Evolutionary conservation across 2,888 invertebrate species (phyloP), one percentile per base, ranked within the genome.

Genomic region (Onthophagus sagittarius): DNA sequence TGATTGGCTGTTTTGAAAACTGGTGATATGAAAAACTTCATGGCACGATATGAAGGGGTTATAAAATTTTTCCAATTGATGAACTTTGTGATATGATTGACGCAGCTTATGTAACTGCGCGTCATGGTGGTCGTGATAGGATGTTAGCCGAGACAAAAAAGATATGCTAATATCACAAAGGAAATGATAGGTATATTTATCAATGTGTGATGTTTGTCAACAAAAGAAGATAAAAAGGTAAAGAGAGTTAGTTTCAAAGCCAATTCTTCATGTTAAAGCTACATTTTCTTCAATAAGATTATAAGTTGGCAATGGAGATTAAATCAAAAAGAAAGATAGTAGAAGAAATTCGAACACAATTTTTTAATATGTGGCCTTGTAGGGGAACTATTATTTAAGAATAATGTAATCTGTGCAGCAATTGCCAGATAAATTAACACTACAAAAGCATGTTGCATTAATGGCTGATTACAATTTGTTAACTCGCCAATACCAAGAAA

Each of bases 211-310:
- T 62, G 23, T 63, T 62, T 63, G 71, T 71, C 64, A 63, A 71
- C 63, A 71, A 71, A 71, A 63, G 31, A 63, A 64, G 71, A 72
- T 32, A 70, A 72, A 64, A 14, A 69, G 69, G 69, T 75, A 75
- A 71, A 77, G 62, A 73, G 73, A 72, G 14, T 23, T 78, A 62
- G 78, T 78, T 71, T 71, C 73, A 23, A 70, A 78, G 72, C 76
- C 78, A 9, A 76, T 78, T 63, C n/a, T 75, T 7, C 64, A 73
- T 64, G n/a, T n/a, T n/a, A n/a, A n/a, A n/a, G n/a, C n/a, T n/a
- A n/a, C n/a, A n/a, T n/a, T n/a, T n/a, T n/a, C n/a, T n/a, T n/a
- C n/a, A n/a, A n/a, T n/a, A n/a, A n/a, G n/a, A n/a, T n/a, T n/a
- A n/a, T n/a, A n/a, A n/a, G n/a, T n/a, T n/a, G n/a, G n/a, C n/a